Evolutionary conservation across 2,888 invertebrate species (phyloP), one percentile per base, ranked within the genome.

Genomic region (Cantharis rufa): DNA sequence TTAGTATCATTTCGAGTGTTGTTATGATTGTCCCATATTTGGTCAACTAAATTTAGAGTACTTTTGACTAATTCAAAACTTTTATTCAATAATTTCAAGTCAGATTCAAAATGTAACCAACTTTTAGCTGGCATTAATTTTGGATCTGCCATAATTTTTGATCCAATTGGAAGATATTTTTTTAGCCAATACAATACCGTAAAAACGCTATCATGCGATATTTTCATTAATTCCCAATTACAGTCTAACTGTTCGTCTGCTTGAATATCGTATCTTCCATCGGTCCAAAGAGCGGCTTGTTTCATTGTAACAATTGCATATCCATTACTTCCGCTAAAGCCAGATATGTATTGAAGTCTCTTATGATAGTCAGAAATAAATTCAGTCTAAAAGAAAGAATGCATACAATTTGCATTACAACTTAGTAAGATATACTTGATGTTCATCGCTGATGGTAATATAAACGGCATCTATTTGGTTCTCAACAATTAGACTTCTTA

Each of bases 151-250:
- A 95, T 96, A 9, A 96, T 90, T 28, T 93, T 90, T 13, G 91
- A 90, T 15, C 89, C 89, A 5, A 87, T 77, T 10, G 85, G 85
- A 71, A 86, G 82, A 66, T 86, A 79, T 4, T 91, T 90, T 82
- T 89, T 88, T 78, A 96, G 88, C 95, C 95, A 96, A 76, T 93
- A 91, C 0, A 92, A 89, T 70, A 93, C 89, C 7, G 90, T 90
- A 0, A 91, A 91, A 69, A 92, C 91, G 75, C 90, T 89, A 13
- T 89, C 89, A 77, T 91, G 90, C 70, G 95, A 95, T 72, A 92
- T 91, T 83, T 94, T 93, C 91, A 96, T 94, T 18, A 99, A 91
- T 15, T 92, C 91, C 99, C 99, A 99, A 81, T 96, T 94, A 87
- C 95, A 95, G 82, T 96, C 94, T 66, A 99, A 88, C 84, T 96